Percentiles rank a stretch among this genome's conserved stretches.
phyloP scores from a whole-genome alignment of 30 jellyfish, hydroid and myxozoan species.

The Pseudorhiza aurosa region DNA sequence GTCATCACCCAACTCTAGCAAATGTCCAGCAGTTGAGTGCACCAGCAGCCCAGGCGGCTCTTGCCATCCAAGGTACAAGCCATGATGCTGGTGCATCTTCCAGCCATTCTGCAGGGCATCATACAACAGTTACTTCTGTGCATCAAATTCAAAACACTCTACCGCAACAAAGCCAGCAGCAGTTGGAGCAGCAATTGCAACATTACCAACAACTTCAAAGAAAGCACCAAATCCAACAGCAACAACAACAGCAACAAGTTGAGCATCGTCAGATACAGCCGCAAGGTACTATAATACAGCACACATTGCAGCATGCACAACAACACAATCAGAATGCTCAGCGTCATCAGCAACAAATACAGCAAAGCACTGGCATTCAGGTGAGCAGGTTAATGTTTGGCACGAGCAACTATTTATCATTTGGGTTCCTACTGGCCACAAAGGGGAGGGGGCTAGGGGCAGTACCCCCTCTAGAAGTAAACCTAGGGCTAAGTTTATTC shows the following conservation, averaged over 20 bases:
- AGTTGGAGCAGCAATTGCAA: conserved; percentile 28
- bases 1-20: conserved; percentile 86
- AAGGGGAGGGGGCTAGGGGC: too few species aligned
- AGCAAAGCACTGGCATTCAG: conserved; percentile 62
- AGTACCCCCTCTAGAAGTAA: too few species aligned
- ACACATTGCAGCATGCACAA: conserved; percentile 34
- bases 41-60: conserved; percentile 97
- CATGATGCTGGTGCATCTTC: conserved; percentile 32
- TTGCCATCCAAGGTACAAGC: conserved; percentile 87
- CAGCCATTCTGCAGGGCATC: conserved; percentile 23
- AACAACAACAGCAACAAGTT: conserved; percentile 33
- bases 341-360: conserved; percentile 37
- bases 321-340: conserved; percentile 19
- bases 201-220: conserved; percentile 6
- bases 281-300: conserved; percentile 9
- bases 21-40: conserved; percentile 92
- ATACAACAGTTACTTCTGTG: conserved; percentile 5
- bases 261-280: conserved; percentile 30
- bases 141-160: conserved; percentile 49
- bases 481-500: too few species aligned
- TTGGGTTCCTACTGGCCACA: too few species aligned
- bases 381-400: background rate
- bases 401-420: background rate
- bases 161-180: conserved; percentile 48
- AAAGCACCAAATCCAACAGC: conserved; percentile 15